Base-by-base conservation (phyloP, 64 coral and sea anemone species). In the Pocillopora damicornis region DNA sequence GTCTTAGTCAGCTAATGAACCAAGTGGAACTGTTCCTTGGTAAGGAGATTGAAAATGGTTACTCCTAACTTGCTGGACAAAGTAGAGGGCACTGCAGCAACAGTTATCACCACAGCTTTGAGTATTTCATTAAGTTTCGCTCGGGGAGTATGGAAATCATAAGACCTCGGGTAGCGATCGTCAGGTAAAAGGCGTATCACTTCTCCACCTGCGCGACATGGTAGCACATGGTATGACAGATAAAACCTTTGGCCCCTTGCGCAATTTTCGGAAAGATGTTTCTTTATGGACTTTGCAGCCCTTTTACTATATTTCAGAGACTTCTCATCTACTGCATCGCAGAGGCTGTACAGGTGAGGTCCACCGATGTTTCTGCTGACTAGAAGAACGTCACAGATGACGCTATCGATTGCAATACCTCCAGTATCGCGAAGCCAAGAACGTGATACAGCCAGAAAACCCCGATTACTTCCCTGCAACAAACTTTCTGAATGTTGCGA, bases 311-410 rank as follows among this genome's bases (percentile, higher is more conserved):
- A 82, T 23, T 30, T 0, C 36, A 82, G n/a, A 37, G 38, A 9
- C 61, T 20, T 17, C 20, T 74, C 34, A 62, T 25, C 37, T 76
- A 17, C 51, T 13, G 6, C 13, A 22, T 62, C 16, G 56, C 56
- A 63, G 63, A 63, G 30, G 8, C 71, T 73, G n/a, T 83, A 11
- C 60, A 82, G 69, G 37, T 23, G 58, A 7, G 65, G 61, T 18
- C 79, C 61, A 22, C 79, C 69, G 30, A 51, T 23, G 5, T 35
- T 45, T 26, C 22, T 16, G 60, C 15, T 83, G 34, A 83, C n/a
- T 13, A 90, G 73, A 1, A 90, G 18, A 5, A 90, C 58, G 67
- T 90, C 88, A 64, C 88, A 90, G 10, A 90, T 63, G 25, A 75
- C 42, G 62, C 88, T 79, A 20, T 63, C 30, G 1, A 18, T 34